phyloP scores from a whole-genome alignment of 2,888 invertebrate genomes.

The Sinohyriopsis cumingii region DNA sequence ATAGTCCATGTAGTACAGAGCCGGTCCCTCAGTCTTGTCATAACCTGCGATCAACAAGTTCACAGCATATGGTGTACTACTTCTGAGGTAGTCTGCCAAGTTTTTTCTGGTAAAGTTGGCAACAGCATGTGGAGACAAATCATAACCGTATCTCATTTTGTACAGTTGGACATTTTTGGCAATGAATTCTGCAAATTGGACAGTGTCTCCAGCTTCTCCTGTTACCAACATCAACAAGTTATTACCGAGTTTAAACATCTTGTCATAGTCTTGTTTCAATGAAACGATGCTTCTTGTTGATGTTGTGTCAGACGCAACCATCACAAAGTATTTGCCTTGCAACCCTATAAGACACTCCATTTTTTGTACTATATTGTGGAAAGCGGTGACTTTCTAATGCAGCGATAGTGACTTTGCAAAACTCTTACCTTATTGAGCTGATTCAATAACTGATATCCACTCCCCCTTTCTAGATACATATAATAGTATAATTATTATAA shows the following conservation, averaged over 20 bases:
- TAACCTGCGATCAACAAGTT: conserved; percentile 92
- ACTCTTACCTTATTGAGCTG: not conserved
- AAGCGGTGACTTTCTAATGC: not conserved
- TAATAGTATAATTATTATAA: no score
- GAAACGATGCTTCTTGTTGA: conserved; percentile 92
- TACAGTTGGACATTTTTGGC: conserved; percentile 98
- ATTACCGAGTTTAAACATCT: conserved; percentile 92
- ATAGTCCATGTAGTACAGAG: conserved; percentile 95
- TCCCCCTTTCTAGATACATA: no score
- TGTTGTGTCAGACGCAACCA: conserved; percentile 93
- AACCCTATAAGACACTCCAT: conserved; percentile 93
- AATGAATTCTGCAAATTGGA: conserved; percentile 98
- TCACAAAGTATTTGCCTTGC: conserved; percentile 91
- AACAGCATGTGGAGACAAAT: conserved; percentile 92
- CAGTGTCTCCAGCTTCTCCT: conserved; percentile 97
- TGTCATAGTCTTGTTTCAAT: conserved; percentile 97
- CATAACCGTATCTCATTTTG: conserved; percentile 96
- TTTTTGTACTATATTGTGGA: conserved; percentile 16
- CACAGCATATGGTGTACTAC: conserved; percentile 76
- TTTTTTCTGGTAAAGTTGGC: conserved; percentile 94
- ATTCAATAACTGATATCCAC: no score
- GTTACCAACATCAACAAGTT: conserved; percentile 92
- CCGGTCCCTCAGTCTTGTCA: conserved; percentile 85
- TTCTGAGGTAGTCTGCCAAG: conserved; percentile 92
- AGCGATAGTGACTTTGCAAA: conserved; percentile 4